phyloP scores from a whole-genome alignment of 2,888 invertebrate genomes.

The Lamellibrachia columna region DNA sequence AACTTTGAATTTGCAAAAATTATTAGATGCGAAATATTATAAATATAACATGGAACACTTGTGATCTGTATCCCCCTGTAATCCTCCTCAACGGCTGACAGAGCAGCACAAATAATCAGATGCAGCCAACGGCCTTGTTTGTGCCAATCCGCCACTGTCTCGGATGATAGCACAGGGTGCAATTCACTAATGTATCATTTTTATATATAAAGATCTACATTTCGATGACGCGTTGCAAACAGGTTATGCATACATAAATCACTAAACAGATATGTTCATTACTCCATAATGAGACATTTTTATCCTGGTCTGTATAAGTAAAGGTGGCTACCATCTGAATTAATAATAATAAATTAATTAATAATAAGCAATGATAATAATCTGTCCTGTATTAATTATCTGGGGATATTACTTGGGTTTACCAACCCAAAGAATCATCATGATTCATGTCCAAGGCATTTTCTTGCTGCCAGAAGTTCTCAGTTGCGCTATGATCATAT shows the following conservation, averaged over 20 bases:
- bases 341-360: background rate
- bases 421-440: background rate
- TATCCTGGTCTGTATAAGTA: background rate
- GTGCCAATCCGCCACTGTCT: no score
- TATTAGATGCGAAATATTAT: no score
- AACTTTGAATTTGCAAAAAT: no score
- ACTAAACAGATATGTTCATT: background rate
- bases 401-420: background rate
- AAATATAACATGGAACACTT: no score
- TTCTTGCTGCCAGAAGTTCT: background rate
- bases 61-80: no score
- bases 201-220: background rate
- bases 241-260: background rate
- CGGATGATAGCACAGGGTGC: no score
- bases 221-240: background rate
- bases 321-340: background rate
- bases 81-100: no score
- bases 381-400: background rate
- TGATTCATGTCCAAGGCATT: background rate
- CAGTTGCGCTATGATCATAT: background rate
- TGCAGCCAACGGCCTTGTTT: no score
- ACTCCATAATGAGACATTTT: background rate
- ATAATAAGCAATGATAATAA: no score
- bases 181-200: no score
- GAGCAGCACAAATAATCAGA: no score